Percentiles rank a stretch among this genome's conserved stretches.
phyloP scores from a whole-genome alignment of 2,797 vertebrate genomes.

The Parotocinclus haroldoi region DNA sequence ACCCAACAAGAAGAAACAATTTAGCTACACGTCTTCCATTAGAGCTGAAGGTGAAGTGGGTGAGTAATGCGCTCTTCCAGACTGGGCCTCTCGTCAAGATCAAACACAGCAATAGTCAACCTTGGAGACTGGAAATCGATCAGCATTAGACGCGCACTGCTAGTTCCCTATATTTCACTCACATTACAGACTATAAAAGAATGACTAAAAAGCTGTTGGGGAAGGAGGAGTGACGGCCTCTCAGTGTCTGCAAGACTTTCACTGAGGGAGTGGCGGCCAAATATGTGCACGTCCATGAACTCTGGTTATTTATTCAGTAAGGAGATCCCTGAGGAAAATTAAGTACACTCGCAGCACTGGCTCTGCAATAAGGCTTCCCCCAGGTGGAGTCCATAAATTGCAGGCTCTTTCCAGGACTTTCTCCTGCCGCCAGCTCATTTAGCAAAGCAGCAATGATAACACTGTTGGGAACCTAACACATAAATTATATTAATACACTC shows the following conservation, averaged over 20 bases:
- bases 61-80: no score
- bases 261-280: slow-evolving; percentile 27
- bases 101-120: slow-evolving; percentile 42
- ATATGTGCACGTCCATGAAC: slow-evolving; percentile 39
- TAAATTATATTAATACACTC: slow-evolving; percentile 18
- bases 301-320: slow-evolving; percentile 48
- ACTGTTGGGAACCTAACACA: slow-evolving; percentile 13
- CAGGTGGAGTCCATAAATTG: slow-evolving; percentile 38
- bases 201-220: no score
- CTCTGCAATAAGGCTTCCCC: slow-evolving; percentile 31
- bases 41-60: no score
- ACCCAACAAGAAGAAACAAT: no score
- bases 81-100: slow-evolving; percentile 22
- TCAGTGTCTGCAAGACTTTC: no score
- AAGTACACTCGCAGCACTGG: slow-evolving; percentile 52
- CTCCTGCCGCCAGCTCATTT: slow-evolving; percentile 24
- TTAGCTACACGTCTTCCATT: no score
- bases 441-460: slow-evolving; percentile 16
- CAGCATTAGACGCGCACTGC: slow-evolving; percentile 57
- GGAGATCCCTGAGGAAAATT: slow-evolving; percentile 51
- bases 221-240: no score
- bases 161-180: slow-evolving; percentile 19
- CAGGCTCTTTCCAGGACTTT: slow-evolving; percentile 8
- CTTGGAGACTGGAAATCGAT: slow-evolving; percentile 33
- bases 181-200: no score